Base-by-base conservation (phyloP, 2,113 vertebrate species). In the Otus sunia region DNA sequence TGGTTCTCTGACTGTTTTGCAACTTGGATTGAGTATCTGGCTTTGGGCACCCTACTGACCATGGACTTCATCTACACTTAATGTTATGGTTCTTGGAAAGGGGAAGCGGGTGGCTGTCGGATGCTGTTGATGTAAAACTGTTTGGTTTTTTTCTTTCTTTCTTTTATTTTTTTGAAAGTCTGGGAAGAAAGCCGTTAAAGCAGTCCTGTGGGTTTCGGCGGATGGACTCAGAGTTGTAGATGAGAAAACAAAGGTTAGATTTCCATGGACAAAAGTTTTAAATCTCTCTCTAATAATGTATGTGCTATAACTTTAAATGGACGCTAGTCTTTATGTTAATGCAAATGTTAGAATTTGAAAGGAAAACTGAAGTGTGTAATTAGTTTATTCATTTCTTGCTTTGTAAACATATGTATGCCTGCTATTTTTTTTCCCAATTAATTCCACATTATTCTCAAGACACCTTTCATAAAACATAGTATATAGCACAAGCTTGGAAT, bases 151-250 rank as follows among this genome's bases (percentile, higher is more conserved):
- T 20, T n/a, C 25, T 97, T 11, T 77, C 64, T 69, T 10, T 81
- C 32, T 96, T 88, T 86, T 77, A 13, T 96, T 37, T 94, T 56
- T 92, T 49, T 63, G 62, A 82, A 99, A 99, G 99, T 99, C 99
- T 62, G 99, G 99, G 93, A 99, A 99, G 98, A 99, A 99, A 95
- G 98, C 99, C 2, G 99, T 99, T 91, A 99, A 99, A 73, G 99
- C 99, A 8, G 99, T 99, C 95, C 97, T 99, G 74, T 99, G 99
- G 99, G 99, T 99, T 78, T 99, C 99, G 3, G 99, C 99, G 36
- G 99, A 99, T 87, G 99, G 99, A 95, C 99, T 99, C 80, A 97
- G 99, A 79, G 99, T 99, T 34, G 99, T 99, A 86, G 99, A 99
- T 93, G 99, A 99, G 97, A 99, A 99, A 98, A 99, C 99, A 78